Evolutionary conservation across 2,113 vertebrate genomes (phyloP).

Genomic region (Hydrolagus affinis): DNA sequence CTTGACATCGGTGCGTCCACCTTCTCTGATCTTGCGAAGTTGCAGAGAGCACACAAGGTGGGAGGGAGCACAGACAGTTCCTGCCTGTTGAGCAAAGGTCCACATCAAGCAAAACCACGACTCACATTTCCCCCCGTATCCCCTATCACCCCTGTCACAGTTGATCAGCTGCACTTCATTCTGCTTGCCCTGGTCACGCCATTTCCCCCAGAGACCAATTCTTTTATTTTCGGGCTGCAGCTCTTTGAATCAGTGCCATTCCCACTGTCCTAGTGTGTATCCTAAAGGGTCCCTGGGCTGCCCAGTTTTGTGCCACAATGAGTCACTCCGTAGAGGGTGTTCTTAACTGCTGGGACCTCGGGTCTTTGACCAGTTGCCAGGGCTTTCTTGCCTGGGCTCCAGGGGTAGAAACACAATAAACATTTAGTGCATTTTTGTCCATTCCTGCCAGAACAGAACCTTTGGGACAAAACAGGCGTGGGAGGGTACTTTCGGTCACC

Average conservation of each 20-base stretch:
- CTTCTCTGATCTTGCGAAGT: no score
- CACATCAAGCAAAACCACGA: no score
- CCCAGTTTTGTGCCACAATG: slow-evolving; percentile 16
- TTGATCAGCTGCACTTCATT: background rate
- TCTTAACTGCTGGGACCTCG: slow-evolving; percentile 3
- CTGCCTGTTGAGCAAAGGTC: no score
- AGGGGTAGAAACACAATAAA: slow-evolving; percentile 28
- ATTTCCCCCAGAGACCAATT: background rate
- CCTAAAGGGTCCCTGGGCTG: background rate
- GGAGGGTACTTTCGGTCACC: background rate
- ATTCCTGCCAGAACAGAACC: background rate
- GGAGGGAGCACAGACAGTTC: no score
- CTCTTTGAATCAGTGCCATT: slow-evolving; percentile 24
- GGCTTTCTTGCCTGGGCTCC: slow-evolving; percentile 8
- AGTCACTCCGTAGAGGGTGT: slow-evolving; percentile 17
- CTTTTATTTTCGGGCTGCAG: background rate
- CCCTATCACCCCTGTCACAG: background rate
- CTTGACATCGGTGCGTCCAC: no score
- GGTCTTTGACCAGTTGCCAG: slow-evolving; percentile 26
- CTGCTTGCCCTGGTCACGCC: background rate
- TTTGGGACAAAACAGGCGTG: background rate
- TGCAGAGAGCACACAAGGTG: no score
- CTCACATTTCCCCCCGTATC: no score
- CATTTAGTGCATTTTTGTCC: slow-evolving; percentile 25
- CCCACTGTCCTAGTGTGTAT: slow-evolving; percentile 20